phyloP scores from a whole-genome alignment of 1,140 invertebrate genomes.

The Bradysia coprophila region DNA sequence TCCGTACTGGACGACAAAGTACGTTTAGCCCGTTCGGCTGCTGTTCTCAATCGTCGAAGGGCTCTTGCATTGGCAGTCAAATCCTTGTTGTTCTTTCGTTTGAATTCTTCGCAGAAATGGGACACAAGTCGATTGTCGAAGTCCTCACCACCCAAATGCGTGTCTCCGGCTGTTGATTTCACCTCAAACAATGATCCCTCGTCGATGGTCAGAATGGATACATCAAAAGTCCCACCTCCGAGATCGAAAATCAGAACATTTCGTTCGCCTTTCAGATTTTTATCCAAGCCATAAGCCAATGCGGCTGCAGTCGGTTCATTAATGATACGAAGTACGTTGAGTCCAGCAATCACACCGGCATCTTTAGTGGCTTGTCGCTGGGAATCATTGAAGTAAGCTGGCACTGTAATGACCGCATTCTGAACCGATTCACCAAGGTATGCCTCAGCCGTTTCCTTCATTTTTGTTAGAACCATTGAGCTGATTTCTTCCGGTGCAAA shows the following conservation, averaged over 20 bases:
- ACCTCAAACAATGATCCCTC: constrained; percentile 50
- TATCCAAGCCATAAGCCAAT: constrained; percentile 55
- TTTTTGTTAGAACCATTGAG: constrained; percentile 56
- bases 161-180: constrained; percentile 42
- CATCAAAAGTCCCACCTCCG: constrained; percentile 51
- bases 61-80: constrained; percentile 22
- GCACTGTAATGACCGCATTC: constrained; percentile 40
- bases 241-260: constrained; percentile 31
- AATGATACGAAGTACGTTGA: constrained; percentile 47
- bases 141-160: constrained; percentile 23
- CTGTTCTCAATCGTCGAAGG: constrained; percentile 39
- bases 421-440: constrained; percentile 47
- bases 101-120: not conserved
- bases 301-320: constrained; percentile 58
- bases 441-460: constrained; percentile 66
- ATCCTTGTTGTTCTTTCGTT: not conserved
- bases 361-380: constrained; percentile 44
- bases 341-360: constrained; percentile 44
- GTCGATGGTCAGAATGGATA: constrained; percentile 56
- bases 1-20: constrained; percentile 36
- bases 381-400: constrained; percentile 42
- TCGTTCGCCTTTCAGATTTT: constrained; percentile 51
- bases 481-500: too few species aligned
- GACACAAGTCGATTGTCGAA: not conserved
- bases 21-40: constrained; percentile 40